Base-by-base conservation (phyloP, 1,140 invertebrate species). In the Cheumatopsyche charites region DNA sequence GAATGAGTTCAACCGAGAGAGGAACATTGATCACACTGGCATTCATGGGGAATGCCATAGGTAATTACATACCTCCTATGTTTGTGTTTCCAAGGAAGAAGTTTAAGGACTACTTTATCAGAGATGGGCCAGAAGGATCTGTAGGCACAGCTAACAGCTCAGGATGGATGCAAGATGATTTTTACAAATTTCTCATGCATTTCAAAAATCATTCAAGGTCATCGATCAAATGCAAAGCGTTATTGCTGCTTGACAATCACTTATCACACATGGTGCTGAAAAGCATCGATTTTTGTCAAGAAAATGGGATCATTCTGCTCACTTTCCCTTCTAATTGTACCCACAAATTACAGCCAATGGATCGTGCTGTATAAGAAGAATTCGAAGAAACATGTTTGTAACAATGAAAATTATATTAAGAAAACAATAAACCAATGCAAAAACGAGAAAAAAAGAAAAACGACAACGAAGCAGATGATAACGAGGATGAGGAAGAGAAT, bases 11-110 rank as follows among this genome's bases (percentile, higher is more conserved):
- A 49, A 78, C 72, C 13, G 80, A 83, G 73, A 73, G 77, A 43
- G 82, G 81, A 29, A 77, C 73, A 52, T 69, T 77, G 4, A 76
- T 82, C 13, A 80, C 80, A 61, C 67, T 72, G 29, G 75, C 76
- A 1, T 76, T 77, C 61, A 75, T 71, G 41, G 73, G 79, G 13
- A 81, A 77, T 72, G 78, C 79, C 25, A 68, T 65, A 6, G 45
- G 45, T 4, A 47, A 47, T 17, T 4, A 17, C 13, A 47, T 47
- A 47, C 45, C 45, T 6, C 45, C 45, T 2, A 47, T 47, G 12
- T 47, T 47, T 13, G 13, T 47, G 2, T 47, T 47, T 47, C 45
- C 45, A 13, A 4, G 45, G 15, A 47, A n/a, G 4, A 47, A 3
- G 13, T 47, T n/a, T 17, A 4, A 13, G 4, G 12, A 47, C 4